Evolutionary conservation across 2,888 invertebrate genomes (phyloP).

Genomic region (Timandra comae): DNA sequence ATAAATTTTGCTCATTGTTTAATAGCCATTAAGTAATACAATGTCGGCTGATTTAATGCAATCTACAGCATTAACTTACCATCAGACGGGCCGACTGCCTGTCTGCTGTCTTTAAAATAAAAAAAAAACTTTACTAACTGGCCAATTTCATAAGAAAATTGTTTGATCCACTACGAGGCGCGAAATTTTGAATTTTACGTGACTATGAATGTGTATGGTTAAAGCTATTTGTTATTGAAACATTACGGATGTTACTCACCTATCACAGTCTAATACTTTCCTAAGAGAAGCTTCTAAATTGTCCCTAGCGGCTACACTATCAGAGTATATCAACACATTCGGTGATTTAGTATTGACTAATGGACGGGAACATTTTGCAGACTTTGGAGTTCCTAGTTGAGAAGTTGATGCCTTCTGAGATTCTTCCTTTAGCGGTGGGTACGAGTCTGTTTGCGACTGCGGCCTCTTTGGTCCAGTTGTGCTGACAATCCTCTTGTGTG

Average conservation of each 20-base stretch:
- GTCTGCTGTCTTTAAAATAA: slow-evolving; percentile 25
- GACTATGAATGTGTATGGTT: slow-evolving; percentile 17
- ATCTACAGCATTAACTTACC: slow-evolving; percentile 21
- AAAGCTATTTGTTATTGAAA: slow-evolving; percentile 14
- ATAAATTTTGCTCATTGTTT: slow-evolving; percentile 6
- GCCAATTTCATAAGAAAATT: slow-evolving; percentile 16
- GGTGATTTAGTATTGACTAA: slow-evolving; percentile 82
- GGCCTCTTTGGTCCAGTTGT: slow-evolving; percentile 63
- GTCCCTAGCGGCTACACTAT: slow-evolving; percentile 84
- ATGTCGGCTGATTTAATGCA: slow-evolving; percentile 10
- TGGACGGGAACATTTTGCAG: slow-evolving; percentile 68
- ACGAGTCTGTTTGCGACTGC: slow-evolving; percentile 42
- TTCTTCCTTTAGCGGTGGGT: slow-evolving; percentile 47
- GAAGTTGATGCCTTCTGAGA: slow-evolving; percentile 36
- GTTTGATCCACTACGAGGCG: slow-evolving; percentile 17
- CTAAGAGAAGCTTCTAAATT: slow-evolving; percentile 83
- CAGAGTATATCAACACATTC: slow-evolving; percentile 88
- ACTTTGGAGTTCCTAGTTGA: slow-evolving; percentile 53
- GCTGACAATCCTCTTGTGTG: slow-evolving; percentile 66
- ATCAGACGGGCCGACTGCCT: slow-evolving; percentile 27
- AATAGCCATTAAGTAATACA: slow-evolving; percentile 10
- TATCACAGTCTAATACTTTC: slow-evolving; percentile 82
- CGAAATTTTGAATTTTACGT: slow-evolving; percentile 13
- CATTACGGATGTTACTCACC: slow-evolving; percentile 63
- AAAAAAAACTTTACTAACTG: slow-evolving; percentile 18